phyloP scores from a whole-genome alignment of 2,797 vertebrate species.

The Halcyon leucocephala region DNA sequence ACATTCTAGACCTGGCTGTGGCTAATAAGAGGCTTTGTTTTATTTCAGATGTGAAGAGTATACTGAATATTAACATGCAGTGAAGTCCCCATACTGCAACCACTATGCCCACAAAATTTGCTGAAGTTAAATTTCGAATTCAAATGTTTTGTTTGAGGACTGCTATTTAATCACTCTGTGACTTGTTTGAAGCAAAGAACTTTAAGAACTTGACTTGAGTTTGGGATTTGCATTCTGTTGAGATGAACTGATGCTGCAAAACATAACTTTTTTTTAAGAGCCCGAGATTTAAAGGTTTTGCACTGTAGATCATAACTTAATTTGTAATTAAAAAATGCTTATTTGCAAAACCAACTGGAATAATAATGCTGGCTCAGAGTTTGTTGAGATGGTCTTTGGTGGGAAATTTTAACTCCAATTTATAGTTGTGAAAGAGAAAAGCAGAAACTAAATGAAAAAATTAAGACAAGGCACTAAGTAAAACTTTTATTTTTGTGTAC shows the following conservation, averaged over 20 bases:
- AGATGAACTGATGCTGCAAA: not conserved
- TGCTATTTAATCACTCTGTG: not conserved
- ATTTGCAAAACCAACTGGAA: not conserved
- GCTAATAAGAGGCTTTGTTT: not conserved
- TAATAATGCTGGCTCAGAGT: not conserved
- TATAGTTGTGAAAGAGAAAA: not conserved
- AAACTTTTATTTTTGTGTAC: not conserved
- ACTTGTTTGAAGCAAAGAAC: not conserved
- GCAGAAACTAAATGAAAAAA: not conserved
- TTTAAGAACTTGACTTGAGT: not conserved
- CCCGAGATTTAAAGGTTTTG: not conserved
- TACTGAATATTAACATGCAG: not conserved
- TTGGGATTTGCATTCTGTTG: not conserved
- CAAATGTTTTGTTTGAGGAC: not conserved
- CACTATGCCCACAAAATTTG: rapidly evolving
- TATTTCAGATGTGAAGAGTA: not conserved
- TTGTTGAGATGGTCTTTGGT: not conserved
- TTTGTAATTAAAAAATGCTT: not conserved
- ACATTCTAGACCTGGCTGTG: not conserved
- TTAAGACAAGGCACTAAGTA: not conserved
- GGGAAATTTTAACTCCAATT: not conserved
- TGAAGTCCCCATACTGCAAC: not conserved
- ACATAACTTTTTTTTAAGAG: not conserved
- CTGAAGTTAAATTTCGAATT: not conserved
- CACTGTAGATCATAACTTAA: not conserved